These are phyloP conservation scores for Tretioscincus oriximinensis DNA, from an alignment of 2,113 vertebrate genomes.

Conservation along the genomic window DNA sequence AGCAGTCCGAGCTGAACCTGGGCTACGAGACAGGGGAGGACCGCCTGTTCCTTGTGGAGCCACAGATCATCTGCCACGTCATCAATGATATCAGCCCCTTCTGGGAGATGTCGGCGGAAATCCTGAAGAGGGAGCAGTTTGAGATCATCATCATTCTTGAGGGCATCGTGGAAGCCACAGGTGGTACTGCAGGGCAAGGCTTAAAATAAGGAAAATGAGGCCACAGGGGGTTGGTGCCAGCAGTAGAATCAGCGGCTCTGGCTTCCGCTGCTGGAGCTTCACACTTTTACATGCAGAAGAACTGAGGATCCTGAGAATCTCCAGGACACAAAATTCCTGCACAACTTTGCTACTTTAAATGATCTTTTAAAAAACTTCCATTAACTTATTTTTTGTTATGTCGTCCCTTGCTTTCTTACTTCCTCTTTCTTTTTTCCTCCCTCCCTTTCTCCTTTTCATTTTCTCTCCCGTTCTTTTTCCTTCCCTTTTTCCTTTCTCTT, in stretches of 20 bases:
- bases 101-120: slow-evolving; percentile 77
- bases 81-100: slow-evolving; percentile 81
- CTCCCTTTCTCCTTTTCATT: too few relatives aligned
- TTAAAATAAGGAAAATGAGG: too few relatives aligned
- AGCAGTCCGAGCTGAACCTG: slow-evolving; percentile 85
- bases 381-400: too few relatives aligned
- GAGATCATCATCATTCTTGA: slow-evolving; percentile 85
- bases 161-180: slow-evolving; percentile 84
- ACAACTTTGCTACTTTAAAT: too few relatives aligned
- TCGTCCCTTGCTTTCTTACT: too few relatives aligned
- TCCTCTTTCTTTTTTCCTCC: too few relatives aligned
- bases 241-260: too few relatives aligned
- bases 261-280: neutral
- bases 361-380: too few relatives aligned
- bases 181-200: slow-evolving; percentile 52
- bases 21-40: slow-evolving; percentile 82
- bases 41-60: slow-evolving; percentile 81
- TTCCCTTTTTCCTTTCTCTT: too few relatives aligned
- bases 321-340: neutral
- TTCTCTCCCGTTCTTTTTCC: too few relatives aligned
- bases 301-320: neutral
- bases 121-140: slow-evolving; percentile 72
- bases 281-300: neutral
- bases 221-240: neutral
- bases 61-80: slow-evolving; percentile 81